A percentile compares a stretch with the other conserved stretches of the same genome.
Conservation (phyloP, 1,140 invertebrate species). For the Platorchestia sp. region DNA sequence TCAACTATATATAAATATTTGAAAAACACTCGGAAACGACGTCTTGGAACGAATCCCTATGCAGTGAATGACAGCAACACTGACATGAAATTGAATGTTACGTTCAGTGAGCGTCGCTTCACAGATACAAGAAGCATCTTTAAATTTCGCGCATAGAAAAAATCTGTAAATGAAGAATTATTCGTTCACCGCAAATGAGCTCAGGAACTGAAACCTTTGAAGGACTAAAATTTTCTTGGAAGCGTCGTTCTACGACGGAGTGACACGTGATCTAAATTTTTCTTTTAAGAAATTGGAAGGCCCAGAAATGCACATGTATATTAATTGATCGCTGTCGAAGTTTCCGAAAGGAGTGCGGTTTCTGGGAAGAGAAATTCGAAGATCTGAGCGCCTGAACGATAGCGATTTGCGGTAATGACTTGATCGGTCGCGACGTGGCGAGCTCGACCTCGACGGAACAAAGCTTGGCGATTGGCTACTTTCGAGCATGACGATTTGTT, state of each 20-base stretch:
- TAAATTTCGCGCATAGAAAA: background rate
- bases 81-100: no score
- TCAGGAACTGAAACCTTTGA: background rate
- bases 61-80: no score
- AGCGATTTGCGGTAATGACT: background rate
- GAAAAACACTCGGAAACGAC: no score
- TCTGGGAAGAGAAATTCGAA: background rate
- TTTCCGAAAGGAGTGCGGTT: background rate
- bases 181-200: no score
- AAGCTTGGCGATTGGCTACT: background rate
- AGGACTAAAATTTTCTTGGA: background rate
- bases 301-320: background rate
- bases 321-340: background rate
- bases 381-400: background rate
- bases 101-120: background rate
- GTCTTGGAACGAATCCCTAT: no score
- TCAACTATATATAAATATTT: no score
- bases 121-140: background rate
- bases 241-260: background rate
- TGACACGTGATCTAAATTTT: background rate
- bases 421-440: background rate
- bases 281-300: background rate
- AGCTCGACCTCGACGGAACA: background rate
- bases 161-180: no score
- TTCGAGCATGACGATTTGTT: slow-evolving; percentile 7